Conservation (phyloP, 2,888 invertebrate genomes). For the Chrysopilus asiliformis region DNA sequence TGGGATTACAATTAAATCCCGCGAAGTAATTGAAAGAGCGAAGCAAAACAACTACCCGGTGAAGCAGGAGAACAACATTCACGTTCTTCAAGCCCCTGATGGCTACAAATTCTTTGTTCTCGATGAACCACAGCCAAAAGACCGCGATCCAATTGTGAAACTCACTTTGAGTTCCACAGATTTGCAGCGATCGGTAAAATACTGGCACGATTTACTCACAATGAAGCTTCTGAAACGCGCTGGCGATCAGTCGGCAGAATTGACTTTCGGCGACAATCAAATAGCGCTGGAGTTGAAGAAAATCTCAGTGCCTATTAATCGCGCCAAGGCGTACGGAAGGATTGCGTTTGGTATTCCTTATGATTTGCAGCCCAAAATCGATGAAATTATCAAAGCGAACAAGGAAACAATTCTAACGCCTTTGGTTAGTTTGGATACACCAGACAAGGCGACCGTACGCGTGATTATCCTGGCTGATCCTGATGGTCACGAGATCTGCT, state of each 20-base stretch:
- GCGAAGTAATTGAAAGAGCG: slow-evolving; percentile 61
- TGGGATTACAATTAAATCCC: slow-evolving; percentile 72
- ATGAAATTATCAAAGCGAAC: slow-evolving; percentile 54
- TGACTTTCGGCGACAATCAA: slow-evolving; percentile 62
- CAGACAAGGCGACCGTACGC: slow-evolving; percentile 90
- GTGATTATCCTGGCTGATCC: slow-evolving; percentile 96
- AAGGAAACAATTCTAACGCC: slow-evolving; percentile 73
- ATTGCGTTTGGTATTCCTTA: slow-evolving; percentile 87
- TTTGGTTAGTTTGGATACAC: slow-evolving; percentile 84
- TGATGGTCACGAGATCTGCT: slow-evolving; percentile 95
- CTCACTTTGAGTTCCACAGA: slow-evolving; percentile 68
- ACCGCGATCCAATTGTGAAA: slow-evolving; percentile 66
- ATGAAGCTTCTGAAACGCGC: slow-evolving; percentile 55
- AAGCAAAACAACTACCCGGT: slow-evolving; percentile 59
- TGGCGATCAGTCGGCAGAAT: slow-evolving; percentile 43
- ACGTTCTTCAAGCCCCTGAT: slow-evolving; percentile 71
- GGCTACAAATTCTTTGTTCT: slow-evolving; percentile 79
- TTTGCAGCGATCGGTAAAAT: slow-evolving; percentile 59
- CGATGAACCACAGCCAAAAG: slow-evolving; percentile 52
- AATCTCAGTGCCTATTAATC: slow-evolving; percentile 46
- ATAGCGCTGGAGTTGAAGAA: slow-evolving; percentile 56
- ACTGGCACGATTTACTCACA: slow-evolving; percentile 70
- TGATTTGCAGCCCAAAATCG: slow-evolving; percentile 60
- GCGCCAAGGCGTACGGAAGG: slow-evolving; percentile 84
- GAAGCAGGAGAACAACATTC: slow-evolving; percentile 41